A percentile compares a stretch with the other conserved stretches of the same genome.
Evolutionary conservation across 2,888 invertebrate species (phyloP).

Genomic region (Mimumesa dahlbomi): DNA sequence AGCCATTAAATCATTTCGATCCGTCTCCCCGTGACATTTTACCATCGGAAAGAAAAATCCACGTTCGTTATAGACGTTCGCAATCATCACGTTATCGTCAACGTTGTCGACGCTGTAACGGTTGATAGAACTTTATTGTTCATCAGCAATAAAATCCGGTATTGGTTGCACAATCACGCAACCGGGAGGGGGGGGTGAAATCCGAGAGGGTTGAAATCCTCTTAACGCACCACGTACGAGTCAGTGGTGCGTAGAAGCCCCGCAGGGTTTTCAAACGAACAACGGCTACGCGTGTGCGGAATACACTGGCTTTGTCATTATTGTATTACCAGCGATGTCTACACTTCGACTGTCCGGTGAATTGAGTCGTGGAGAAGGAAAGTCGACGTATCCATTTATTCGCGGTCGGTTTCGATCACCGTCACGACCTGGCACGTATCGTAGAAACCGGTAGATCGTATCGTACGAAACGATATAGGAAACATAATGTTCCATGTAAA

Average conservation of each 20-base stretch:
- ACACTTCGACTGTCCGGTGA: constrained; percentile 26
- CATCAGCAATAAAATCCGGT: too few species aligned
- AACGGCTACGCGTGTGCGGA: constrained; percentile 6
- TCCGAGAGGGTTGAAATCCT: constrained; percentile 51
- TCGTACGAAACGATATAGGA: too few species aligned
- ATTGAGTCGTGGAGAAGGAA: constrained; percentile 24
- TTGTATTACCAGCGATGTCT: constrained; percentile 57
- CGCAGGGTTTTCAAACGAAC: constrained; percentile 48
- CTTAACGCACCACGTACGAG: constrained; percentile 52
- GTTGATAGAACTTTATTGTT: too few species aligned
- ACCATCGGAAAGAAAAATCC: too few species aligned
- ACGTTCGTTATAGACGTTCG: too few species aligned
- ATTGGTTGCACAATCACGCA: not conserved
- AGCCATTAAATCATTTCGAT: too few species aligned
- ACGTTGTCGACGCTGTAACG: too few species aligned
- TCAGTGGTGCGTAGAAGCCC: constrained; percentile 61
- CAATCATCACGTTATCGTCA: too few species aligned
- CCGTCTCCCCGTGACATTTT: too few species aligned
- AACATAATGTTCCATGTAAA: too few species aligned
- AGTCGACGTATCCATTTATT: constrained; percentile 47
- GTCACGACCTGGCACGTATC: not conserved
- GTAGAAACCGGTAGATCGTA: too few species aligned
- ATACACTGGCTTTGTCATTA: constrained; percentile 46
- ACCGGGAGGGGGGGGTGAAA: not conserved
- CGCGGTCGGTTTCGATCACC: constrained; percentile 8